A percentile compares a stretch with the other conserved stretches of the same genome.
Conservation (phyloP, 2,888 invertebrate species). For the Tinea semifulvella region DNA sequence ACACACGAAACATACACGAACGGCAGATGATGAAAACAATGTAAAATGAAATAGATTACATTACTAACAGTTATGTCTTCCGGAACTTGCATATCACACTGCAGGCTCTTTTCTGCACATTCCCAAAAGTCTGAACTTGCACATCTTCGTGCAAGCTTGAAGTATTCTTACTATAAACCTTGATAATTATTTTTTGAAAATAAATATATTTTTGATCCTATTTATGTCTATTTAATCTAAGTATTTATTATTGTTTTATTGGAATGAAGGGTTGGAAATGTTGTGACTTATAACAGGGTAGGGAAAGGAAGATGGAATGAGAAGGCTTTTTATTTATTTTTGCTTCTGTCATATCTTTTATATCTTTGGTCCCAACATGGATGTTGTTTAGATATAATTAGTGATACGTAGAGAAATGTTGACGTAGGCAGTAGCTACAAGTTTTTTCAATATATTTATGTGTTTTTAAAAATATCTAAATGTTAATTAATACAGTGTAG, state of each 20-base stretch:
- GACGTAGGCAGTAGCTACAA: background rate
- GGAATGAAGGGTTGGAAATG: constrained; percentile 30
- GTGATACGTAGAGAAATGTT: constrained; percentile 21
- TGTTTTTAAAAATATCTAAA: constrained; percentile 26
- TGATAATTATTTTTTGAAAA: constrained; percentile 5
- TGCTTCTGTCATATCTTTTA: constrained; percentile 30
- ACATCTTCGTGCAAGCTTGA: too few species aligned
- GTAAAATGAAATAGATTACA: too few species aligned
- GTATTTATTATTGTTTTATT: constrained; percentile 8
- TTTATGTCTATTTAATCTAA: constrained; percentile 1
- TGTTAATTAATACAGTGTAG: constrained; percentile 36
- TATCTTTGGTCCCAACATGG: constrained; percentile 32
- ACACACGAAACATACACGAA: too few species aligned
- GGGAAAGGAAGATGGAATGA: constrained; percentile 30
- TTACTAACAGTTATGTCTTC: constrained; percentile 49
- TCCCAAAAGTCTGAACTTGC: constrained; percentile 30
- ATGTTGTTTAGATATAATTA: constrained; percentile 39
- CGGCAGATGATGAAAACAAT: too few species aligned
- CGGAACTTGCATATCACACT: too few species aligned
- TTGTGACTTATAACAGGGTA: constrained; percentile 61
- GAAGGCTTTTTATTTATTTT: constrained; percentile 23
- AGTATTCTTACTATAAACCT: constrained; percentile 7
- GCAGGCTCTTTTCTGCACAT: constrained; percentile 43
- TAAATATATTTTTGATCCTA: constrained; percentile 13
- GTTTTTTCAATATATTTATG: constrained; percentile 16